These are phyloP conservation scores for Rosalia funebris DNA, from an alignment of 2,888 invertebrate species.

Conservation along the genomic window DNA sequence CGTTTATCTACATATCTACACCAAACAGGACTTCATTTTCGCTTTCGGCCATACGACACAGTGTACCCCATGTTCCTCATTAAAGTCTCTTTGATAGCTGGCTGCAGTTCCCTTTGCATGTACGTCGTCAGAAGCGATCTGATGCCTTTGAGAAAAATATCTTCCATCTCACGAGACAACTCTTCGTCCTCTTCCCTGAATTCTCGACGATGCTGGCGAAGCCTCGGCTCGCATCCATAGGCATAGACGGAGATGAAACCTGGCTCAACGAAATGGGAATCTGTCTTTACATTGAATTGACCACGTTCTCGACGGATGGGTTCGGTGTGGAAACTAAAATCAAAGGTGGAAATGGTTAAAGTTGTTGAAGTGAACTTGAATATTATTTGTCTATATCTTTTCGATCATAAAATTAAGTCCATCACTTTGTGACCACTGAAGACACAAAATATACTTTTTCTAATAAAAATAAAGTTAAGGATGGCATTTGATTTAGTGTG, in stretches of 20 bases:
- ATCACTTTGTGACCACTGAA: no score
- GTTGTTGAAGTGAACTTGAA: no score
- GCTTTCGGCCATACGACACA: constrained; percentile 77
- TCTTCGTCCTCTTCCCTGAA: constrained; percentile 66
- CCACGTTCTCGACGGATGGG: constrained; percentile 76
- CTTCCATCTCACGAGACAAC: constrained; percentile 83
- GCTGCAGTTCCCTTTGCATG: constrained; percentile 85
- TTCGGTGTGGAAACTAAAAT: constrained; percentile 71
- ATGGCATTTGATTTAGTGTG: no score
- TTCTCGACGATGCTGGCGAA: constrained; percentile 55
- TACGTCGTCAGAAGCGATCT: constrained; percentile 82
- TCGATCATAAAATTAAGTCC: no score
- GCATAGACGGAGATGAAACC: constrained; percentile 88
- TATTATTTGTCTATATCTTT: no score
- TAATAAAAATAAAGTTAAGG: no score
- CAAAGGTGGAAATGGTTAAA: not conserved
- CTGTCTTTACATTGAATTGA: constrained; percentile 79
- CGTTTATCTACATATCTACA: no score
- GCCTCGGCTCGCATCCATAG: constrained; percentile 76
- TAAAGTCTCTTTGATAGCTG: constrained; percentile 85
- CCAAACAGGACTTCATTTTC: not conserved
- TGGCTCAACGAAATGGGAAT: constrained; percentile 85
- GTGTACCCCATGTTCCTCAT: constrained; percentile 91
- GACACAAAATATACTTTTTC: no score
- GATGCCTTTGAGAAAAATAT: constrained; percentile 82